Base-by-base conservation (phyloP, 2,113 vertebrate genomes). In the Pyxicephalus adspersus region DNA sequence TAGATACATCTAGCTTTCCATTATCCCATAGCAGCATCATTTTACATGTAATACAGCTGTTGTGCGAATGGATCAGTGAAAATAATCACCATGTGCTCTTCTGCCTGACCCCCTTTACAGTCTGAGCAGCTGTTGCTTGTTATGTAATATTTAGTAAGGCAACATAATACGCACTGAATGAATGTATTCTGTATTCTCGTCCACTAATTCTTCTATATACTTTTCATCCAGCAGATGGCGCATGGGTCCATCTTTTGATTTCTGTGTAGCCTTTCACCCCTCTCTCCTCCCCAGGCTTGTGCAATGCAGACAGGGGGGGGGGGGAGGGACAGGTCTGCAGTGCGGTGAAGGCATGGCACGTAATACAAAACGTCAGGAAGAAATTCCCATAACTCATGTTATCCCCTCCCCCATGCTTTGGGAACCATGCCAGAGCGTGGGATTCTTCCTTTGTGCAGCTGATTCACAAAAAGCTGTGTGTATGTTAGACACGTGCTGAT, bases 251-350 rank as follows among this genome's bases (percentile, higher is more conserved):
- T 28, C n/a, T 34, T 9, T 65, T 52, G 22, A 17, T 70, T 70
- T 60, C 16, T 18, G 16, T 65, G 8, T 74, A 58, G 17, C 51
- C 45, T 65, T 79, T 75, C 25, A 45, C 70, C 80, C 64, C 18
- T 64, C 55, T 61, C 79, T 29, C 61, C 54, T 66, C 23, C 63
- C 60, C 72, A 38, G 18, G 57, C 58, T 82, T 82, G 80, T 82
- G 71, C 80, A 82, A 58, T 75, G 80, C 80, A 81, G 79, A 28
- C 55, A 73, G 68, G 38, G 72, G 79, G 52, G 80, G 77, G 66
- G 72, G 79, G 52, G 80, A 64, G 66, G 80, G 71, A 66, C 31
- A 50, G 23, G 61, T 34, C 80, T 82, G 70, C 68, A 75, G 70
- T 82, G 80, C 80, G 23, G 80, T 82, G 80, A 58, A 74, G 51